Conservation (phyloP, 2,113 vertebrate genomes). For the Nibea albiflora region DNA sequence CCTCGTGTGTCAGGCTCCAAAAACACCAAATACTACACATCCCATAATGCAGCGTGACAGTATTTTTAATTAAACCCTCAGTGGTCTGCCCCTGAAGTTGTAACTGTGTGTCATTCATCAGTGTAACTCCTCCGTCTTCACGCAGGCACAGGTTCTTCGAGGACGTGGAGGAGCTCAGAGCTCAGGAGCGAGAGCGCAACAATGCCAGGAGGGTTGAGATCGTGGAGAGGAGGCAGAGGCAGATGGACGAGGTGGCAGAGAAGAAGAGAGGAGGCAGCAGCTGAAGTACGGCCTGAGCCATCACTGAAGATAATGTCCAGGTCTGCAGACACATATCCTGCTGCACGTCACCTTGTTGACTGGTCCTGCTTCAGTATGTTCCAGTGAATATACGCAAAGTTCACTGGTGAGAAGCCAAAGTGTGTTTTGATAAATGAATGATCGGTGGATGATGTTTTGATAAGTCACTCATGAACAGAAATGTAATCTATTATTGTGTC, state of each 20-base stretch:
- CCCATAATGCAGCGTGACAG: no score
- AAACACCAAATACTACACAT: no score
- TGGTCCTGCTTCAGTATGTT: neutral
- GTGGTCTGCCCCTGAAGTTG: no score
- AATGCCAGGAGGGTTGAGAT: slow-evolving; percentile 72
- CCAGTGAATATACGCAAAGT: neutral
- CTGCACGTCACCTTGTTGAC: neutral
- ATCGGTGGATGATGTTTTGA: neutral
- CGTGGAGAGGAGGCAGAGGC: slow-evolving; percentile 79
- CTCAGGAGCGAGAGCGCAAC: slow-evolving; percentile 73
- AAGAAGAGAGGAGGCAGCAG: slow-evolving; percentile 66
- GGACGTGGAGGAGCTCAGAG: slow-evolving; percentile 78
- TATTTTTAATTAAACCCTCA: no score
- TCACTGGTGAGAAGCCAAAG: neutral
- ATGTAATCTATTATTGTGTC: slow-evolving; percentile 7
- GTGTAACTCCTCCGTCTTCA: neutral
- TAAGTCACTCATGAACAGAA: neutral
- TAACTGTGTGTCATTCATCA: no score
- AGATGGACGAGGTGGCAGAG: slow-evolving; percentile 72
- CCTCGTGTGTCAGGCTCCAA: no score
- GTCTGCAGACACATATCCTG: neutral
- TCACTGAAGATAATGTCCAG: neutral
- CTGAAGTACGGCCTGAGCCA: slow-evolving; percentile 24
- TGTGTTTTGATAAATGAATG: neutral
- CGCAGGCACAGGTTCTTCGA: slow-evolving; percentile 79